Conservation (phyloP, 2,797 vertebrate genomes). For the Peromyscus aztecus region DNA sequence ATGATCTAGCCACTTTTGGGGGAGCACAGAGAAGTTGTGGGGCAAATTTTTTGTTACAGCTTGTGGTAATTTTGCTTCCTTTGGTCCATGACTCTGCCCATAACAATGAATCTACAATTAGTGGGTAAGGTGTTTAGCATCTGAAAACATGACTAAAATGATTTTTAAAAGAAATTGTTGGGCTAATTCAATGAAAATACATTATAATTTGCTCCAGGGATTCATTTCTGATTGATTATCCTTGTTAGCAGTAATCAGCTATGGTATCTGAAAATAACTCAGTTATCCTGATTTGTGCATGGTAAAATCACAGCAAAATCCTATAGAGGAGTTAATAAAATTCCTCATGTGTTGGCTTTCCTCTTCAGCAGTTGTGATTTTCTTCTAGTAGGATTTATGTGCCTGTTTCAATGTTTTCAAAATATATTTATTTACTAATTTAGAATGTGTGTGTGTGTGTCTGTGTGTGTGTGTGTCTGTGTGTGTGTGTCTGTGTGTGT, state of each 20-base stretch:
- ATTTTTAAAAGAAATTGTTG: neutral
- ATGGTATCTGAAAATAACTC: neutral
- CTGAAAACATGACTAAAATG: neutral
- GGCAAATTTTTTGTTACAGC: neutral
- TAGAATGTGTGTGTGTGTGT: too few species aligned
- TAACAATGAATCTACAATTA: neutral
- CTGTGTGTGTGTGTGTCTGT: neutral
- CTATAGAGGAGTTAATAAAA: neutral
- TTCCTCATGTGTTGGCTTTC: neutral
- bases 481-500: neutral
- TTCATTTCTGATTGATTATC: neutral
- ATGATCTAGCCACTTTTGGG: neutral
- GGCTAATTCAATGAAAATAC: neutral
- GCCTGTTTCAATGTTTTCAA: neutral
- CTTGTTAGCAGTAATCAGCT: neutral
- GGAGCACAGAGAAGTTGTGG: accelerated
- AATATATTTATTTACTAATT: neutral
- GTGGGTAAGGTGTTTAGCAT: neutral
- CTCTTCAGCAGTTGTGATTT: neutral
- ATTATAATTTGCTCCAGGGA: neutral
- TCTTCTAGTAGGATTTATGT: neutral
- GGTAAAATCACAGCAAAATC: neutral
- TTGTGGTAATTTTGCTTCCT: neutral
- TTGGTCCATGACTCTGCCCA: neutral
- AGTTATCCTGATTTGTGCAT: neutral